Percentiles rank a stretch among this genome's conserved stretches.
phyloP scores from a whole-genome alignment of 2,888 invertebrate species.

The Mesorhabditis sp. region DNA sequence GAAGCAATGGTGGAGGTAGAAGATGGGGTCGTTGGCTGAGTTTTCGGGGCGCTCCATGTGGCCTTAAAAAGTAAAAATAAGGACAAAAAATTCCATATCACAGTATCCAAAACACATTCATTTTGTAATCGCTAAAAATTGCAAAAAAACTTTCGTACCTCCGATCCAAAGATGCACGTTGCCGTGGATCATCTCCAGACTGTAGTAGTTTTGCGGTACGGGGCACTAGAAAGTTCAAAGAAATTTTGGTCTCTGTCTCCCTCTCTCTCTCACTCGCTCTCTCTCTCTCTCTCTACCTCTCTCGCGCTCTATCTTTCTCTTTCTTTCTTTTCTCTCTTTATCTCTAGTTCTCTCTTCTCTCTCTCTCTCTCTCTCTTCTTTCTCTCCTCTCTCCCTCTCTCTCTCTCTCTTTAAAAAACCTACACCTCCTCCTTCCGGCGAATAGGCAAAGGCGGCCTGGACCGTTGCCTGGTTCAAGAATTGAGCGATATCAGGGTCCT shows the following conservation, averaged over 20 bases:
- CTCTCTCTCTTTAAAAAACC: neutral
- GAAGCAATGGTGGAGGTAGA: conserved; percentile 59
- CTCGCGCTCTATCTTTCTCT: too few species aligned
- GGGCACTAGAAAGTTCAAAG: conserved; percentile 25
- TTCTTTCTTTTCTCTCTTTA: too few species aligned
- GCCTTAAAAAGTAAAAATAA: conserved; percentile 11
- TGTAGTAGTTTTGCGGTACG: conserved; percentile 37
- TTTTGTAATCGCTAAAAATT: neutral
- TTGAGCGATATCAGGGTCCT: conserved; percentile 21
- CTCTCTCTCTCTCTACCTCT: too few species aligned
- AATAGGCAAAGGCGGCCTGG: conserved; percentile 28
- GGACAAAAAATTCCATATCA: neutral
- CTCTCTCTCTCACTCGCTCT: too few species aligned
- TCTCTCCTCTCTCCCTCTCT: too few species aligned
- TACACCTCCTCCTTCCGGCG: conserved; percentile 26
- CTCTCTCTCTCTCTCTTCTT: too few species aligned
- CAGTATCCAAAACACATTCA: too few species aligned
- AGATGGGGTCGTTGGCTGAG: conserved; percentile 58
- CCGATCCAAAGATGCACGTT: conserved; percentile 49
- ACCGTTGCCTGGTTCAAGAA: conserved; percentile 21
- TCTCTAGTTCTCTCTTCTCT: too few species aligned
- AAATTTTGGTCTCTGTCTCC: neutral
- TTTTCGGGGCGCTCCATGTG: conserved; percentile 42
- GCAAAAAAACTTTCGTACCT: conserved; percentile 25
- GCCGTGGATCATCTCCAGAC: conserved; percentile 43